Percentiles rank a stretch among this genome's conserved stretches.
phyloP scores from a whole-genome alignment of 2,113 vertebrate genomes.

The Paracyprichromis sp. region DNA sequence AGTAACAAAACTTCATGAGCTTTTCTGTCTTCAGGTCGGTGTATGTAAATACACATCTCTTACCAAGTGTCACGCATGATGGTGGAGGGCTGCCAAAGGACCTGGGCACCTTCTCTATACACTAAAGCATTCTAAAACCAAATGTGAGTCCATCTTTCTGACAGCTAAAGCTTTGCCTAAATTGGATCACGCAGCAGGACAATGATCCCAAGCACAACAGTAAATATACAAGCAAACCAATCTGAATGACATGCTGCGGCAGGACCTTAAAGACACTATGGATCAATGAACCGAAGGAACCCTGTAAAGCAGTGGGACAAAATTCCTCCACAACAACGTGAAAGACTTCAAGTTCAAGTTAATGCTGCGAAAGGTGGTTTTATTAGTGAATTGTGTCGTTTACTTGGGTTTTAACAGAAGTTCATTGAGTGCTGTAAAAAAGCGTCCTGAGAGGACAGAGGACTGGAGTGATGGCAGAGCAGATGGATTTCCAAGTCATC shows the following conservation, averaged over 20 bases:
- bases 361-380: neutral
- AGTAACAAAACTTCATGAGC: neutral
- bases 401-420: accelerated
- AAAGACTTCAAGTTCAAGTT: neutral
- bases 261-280: neutral
- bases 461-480: accelerated
- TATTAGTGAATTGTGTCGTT: accelerated
- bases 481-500: neutral
- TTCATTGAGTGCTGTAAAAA: neutral
- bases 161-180: neutral
- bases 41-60: neutral
- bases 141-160: neutral
- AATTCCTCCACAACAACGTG: neutral
- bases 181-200: neutral
- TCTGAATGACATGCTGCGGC: neutral
- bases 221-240: neutral
- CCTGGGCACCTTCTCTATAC: neutral
- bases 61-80: accelerated
- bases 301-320: accelerated
- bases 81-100: neutral
- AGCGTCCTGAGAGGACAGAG: accelerated
- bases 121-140: neutral
- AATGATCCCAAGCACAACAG: neutral
- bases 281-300: neutral
- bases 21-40: neutral